Conservation (phyloP, 2,113 vertebrate genomes). For the Benitochromis conjunctus region DNA sequence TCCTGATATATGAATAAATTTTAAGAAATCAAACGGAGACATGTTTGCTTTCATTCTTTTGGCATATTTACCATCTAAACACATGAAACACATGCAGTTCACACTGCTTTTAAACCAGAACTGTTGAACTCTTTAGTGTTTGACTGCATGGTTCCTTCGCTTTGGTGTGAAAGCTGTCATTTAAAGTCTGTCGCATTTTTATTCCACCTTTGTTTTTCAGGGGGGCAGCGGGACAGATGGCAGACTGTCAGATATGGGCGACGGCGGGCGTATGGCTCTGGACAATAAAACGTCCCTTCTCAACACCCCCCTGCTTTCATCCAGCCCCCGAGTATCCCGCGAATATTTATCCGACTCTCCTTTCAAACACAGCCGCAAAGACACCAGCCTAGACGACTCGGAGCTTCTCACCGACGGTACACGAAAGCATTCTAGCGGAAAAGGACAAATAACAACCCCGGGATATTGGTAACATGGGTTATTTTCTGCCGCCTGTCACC, state of each 20-base stretch:
- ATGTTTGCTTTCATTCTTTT: not conserved
- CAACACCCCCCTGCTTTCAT: constrained; percentile 85
- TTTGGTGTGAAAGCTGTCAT: not conserved
- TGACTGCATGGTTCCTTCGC: not conserved
- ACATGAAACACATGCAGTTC: not conserved
- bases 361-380: constrained; percentile 87
- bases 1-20: not conserved
- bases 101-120: not conserved
- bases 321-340: constrained; percentile 81
- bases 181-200: not conserved
- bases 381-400: constrained; percentile 81
- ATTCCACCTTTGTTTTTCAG: constrained; percentile 42
- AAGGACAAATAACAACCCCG: not conserved
- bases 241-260: constrained; percentile 71
- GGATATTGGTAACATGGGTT: no score
- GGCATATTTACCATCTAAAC: not conserved
- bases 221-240: constrained; percentile 75
- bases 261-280: constrained; percentile 82
- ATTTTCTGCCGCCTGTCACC: not conserved
- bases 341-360: constrained; percentile 86
- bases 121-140: not conserved
- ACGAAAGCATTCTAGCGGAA: not conserved
- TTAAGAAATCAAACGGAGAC: not conserved
- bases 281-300: constrained; percentile 93
- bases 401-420: constrained; percentile 58